Base-by-base conservation (phyloP, 2,797 vertebrate genomes). In the Sebastes minor region DNA sequence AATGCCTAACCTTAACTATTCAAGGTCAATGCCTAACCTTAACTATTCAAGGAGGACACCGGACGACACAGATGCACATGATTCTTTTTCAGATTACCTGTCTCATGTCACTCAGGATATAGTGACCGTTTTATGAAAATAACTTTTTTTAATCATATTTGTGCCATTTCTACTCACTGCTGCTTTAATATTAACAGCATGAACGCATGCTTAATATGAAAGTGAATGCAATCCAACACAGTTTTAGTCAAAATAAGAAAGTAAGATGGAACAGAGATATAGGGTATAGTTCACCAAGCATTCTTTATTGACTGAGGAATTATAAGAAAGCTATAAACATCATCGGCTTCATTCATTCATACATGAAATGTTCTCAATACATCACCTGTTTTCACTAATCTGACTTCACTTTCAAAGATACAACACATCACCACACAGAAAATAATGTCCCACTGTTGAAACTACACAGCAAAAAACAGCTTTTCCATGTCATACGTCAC, bases 251-350 rank as follows among this genome's bases (percentile, higher is more conserved):
- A 61, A 62, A 22, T 30, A 16, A 32, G 46, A 38, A 7, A 66
- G 8, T 10, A 22, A 67, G 46, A 30, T 56, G 3, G 66, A 23
- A 25, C 6, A 30, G 11, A 63, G 20, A 56, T 2, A 2, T 9
- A 25, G 2, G 30, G 2, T 38, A n/a, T 11, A 65, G 27, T 71
- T 75, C 12, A 71, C 46, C 35, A 86, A 86, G 55, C 72, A 61
- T 0, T 28, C 62, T 90, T 90, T 88, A 92, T 91, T 88, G 55
- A 76, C 59, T 20, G 28, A 72, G 5, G 18, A 62, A 35, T 68
- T 52, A 60, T 9, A 11, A 30, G 20, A 71, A 71, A 38, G 74
- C 25, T 8, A 70, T 18, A 30, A 65, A 82, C 6, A 75, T 33
- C 22, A 20, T 30, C 27, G 20, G n/a, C 38, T 71, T 84, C 14